Conservation (phyloP, 2,888 invertebrate species). For the Suillia variegata region DNA sequence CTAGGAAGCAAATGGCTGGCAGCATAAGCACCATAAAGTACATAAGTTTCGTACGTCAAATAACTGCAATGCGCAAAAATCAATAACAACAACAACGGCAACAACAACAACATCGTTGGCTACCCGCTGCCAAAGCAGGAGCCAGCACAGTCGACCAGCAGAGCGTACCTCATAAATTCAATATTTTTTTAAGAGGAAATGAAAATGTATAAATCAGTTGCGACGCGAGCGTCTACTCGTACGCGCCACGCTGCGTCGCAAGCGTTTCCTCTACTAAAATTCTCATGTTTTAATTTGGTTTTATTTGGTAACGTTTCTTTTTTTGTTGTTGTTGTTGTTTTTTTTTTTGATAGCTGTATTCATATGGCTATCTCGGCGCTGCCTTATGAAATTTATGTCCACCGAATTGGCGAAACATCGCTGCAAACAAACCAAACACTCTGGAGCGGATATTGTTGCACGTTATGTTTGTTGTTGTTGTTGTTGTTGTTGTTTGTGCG, state of each 20-base stretch:
- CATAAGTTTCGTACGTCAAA: not conserved
- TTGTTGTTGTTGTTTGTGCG: not conserved
- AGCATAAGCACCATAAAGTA: not conserved
- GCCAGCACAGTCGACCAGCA: not conserved
- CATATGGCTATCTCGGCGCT: too few relatives aligned
- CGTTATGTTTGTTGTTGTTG: too few relatives aligned
- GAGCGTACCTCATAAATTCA: constrained; percentile 6
- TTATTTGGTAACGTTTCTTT: not conserved
- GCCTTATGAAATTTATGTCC: not conserved
- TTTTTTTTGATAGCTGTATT: too few relatives aligned
- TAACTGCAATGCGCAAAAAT: constrained; percentile 14
- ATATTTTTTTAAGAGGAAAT: constrained; percentile 10
- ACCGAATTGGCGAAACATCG: not conserved
- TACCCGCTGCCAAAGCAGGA: not conserved
- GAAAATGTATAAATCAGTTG: constrained; percentile 8
- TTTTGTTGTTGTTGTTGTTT: not conserved
- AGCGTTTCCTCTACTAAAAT: not conserved
- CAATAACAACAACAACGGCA: constrained; percentile 1
- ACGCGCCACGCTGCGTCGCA: not conserved
- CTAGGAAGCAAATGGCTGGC: constrained; percentile 3
- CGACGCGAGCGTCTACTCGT: not conserved
- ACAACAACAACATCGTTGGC: not conserved
- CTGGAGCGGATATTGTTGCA: too few relatives aligned
- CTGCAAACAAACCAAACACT: too few relatives aligned
- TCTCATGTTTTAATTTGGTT: not conserved